Base-by-base conservation (phyloP, 2,113 vertebrate genomes). In the Lepus europaeus region DNA sequence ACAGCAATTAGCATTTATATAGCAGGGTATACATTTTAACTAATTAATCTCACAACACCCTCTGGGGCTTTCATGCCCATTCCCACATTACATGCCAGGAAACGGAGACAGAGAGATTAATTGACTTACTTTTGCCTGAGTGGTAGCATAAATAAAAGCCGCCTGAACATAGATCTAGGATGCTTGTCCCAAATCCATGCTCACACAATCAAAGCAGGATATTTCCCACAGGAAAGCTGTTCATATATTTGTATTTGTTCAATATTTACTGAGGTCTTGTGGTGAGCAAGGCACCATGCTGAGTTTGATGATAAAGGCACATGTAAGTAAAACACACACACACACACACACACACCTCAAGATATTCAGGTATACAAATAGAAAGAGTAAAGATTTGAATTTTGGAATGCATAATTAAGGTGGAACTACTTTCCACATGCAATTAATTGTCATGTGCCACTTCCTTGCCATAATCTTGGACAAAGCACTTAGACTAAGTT, bases 1-100 rank as follows among this genome's bases (percentile, higher is more conserved):
- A 96, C 93, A 96, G 96, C 97, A 97, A 97, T 97, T 97, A 97
- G 97, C 97, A 97, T 97, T 97, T 97, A 95, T 94, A 97, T 97
- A 97, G 90, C 96, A 96, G 95, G 96, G 97, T 96, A 97, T 97
- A 97, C 97, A 96, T 97, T 96, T 97, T 97, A 97, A 96, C 95
- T 96, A 97, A 97, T 97, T 97, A 97, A 97, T 96, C 97, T 96
- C 96, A 96, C 96, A 96, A 95, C 96, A 95, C 95, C 80, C 96
- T 95, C 92, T 94, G 45, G 56, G 87, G 96, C 86, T 96, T 97
- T 95, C 95, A 72, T 96, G 97, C 93, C 93, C 96, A 97, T 97
- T 97, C 97, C 97, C 97, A 97, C 97, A 97, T 97, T 96, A 95
- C 95, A 95, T 96, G 97, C 96, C 95, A 97, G 96, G 94, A 97